A percentile compares a stretch with the other conserved stretches of the same genome.
These are phyloP conservation scores for Nipponia nippon DNA, from an alignment of 2,113 vertebrate species.

Conservation along the genomic window DNA sequence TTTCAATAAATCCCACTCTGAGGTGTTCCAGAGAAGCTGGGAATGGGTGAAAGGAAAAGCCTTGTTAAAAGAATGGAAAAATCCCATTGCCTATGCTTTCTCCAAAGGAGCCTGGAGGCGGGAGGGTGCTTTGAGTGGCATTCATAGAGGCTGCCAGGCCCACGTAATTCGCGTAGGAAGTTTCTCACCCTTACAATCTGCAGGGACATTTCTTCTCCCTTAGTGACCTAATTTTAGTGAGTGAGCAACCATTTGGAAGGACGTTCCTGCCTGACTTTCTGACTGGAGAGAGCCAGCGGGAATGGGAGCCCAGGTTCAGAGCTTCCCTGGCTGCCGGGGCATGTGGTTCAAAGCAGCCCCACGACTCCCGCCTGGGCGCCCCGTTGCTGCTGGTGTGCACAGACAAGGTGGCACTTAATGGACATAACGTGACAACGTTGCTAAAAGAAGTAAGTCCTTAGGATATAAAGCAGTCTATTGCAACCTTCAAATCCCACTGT, in stretches of 20 bases:
- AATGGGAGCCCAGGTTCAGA: not conserved
- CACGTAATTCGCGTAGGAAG: slow-evolving; percentile 20
- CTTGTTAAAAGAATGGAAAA: not conserved
- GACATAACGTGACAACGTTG: not conserved
- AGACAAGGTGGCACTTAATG: not conserved
- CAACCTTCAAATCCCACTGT: not conserved
- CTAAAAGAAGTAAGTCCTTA: not conserved
- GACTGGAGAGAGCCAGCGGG: not conserved
- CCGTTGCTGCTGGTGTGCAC: not conserved
- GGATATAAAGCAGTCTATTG: not conserved
- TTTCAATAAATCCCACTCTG: not conserved
- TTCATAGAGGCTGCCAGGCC: not conserved
- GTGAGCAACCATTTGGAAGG: not conserved
- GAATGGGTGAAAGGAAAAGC: not conserved
- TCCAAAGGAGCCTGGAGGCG: not conserved
- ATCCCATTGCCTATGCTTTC: not conserved
- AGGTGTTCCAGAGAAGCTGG: not conserved
- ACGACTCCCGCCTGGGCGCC: accelerated
- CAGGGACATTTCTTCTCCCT: slow-evolving; percentile 15
- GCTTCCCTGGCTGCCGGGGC: not conserved
- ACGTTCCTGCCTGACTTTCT: not conserved
- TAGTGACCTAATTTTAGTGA: slow-evolving; percentile 48
- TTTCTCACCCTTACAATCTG: slow-evolving; percentile 19
- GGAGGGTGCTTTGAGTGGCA: slow-evolving; percentile 21
- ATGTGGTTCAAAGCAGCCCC: not conserved